Percentiles rank a stretch among this genome's conserved stretches.
These are phyloP conservation scores for Siphamia tubifer DNA, from an alignment of 2,113 vertebrate genomes.

Conservation along the genomic window DNA sequence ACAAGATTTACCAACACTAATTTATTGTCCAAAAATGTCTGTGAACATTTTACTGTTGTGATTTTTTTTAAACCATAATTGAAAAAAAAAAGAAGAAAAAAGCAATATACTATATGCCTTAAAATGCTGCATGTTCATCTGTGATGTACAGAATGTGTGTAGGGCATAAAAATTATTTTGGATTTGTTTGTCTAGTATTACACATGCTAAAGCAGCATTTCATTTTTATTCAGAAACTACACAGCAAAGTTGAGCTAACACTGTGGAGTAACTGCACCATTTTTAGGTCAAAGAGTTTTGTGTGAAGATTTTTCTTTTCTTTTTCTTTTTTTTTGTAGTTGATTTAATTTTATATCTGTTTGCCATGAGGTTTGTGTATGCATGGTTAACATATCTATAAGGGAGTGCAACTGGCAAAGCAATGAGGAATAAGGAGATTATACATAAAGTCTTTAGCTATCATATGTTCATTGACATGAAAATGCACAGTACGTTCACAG, in stretches of 20 bases:
- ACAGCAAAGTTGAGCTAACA: conserved; percentile 35
- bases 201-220: conserved; percentile 6
- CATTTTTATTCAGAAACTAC: background rate
- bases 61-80: too few relatives aligned
- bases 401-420: background rate
- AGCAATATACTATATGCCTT: background rate
- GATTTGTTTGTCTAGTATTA: conserved; percentile 6
- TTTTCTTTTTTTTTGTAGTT: conserved; percentile 22
- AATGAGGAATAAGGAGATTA: background rate
- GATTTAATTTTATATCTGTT: conserved; percentile 14
- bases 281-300: conserved; percentile 26
- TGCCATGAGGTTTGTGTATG: background rate
- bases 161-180: background rate
- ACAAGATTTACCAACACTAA: background rate
- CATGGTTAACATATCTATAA: background rate
- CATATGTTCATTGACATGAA: conserved; percentile 5
- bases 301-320: conserved; percentile 29
- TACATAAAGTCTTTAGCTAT: conserved; percentile 13
- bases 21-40: background rate
- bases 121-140: conserved; percentile 24
- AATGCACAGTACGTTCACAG: background rate
- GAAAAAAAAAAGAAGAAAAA: too few relatives aligned
- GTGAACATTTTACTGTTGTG: background rate
- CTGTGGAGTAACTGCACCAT: conserved; percentile 3
- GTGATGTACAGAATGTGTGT: conserved; percentile 39